Evolutionary conservation across 2,113 vertebrate genomes (phyloP).

Genomic region (Cyanistes caeruleus): DNA sequence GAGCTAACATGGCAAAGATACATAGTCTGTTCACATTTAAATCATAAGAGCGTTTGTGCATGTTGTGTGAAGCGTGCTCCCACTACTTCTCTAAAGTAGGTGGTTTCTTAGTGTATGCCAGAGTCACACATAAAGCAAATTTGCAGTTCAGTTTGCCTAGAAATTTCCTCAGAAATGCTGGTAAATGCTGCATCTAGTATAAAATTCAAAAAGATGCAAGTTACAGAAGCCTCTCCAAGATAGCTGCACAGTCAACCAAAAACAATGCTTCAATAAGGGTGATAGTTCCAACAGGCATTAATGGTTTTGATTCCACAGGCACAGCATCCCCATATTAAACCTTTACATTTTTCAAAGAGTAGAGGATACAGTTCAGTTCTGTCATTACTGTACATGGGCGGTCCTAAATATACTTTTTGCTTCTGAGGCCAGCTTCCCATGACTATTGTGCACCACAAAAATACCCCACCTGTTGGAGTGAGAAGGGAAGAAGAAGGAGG

Average conservation of each 20-base stretch:
- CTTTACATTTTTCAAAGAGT: not conserved
- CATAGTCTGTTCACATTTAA: constrained; percentile 24
- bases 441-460: not conserved
- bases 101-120: not conserved
- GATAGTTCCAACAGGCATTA: not conserved
- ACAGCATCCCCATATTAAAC: accelerated
- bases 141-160: not conserved
- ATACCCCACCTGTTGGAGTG: not conserved
- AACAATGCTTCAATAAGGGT: not conserved
- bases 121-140: not conserved
- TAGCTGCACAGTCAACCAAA: not conserved
- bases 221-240: not conserved
- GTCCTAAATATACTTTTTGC: not conserved
- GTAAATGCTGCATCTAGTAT: not conserved
- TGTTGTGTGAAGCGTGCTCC: not conserved
- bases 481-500: not conserved
- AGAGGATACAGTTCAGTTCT: not conserved
- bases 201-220: not conserved
- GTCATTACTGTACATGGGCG: not conserved
- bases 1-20: constrained; percentile 9
- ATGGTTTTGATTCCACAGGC: not conserved
- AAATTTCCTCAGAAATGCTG: not conserved
- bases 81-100: not conserved
- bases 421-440: not conserved
- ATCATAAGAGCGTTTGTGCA: not conserved